Conservation (phyloP, 2,113 vertebrate species). For the Cariama cristata region DNA sequence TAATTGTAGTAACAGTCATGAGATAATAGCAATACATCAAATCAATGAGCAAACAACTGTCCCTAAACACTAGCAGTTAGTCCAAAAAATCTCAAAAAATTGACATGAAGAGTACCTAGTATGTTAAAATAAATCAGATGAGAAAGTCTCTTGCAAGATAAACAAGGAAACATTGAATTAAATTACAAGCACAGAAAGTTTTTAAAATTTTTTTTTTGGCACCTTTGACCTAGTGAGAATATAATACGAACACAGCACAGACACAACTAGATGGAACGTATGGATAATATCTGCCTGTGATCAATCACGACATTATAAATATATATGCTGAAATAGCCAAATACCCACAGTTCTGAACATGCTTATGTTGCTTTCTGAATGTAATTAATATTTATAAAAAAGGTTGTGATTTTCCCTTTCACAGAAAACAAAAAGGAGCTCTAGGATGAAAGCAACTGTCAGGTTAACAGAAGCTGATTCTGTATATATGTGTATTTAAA, state of each 20-base stretch:
- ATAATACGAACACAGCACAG: neutral
- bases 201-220: neutral
- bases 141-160: neutral
- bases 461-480: neutral
- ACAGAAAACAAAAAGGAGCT: no score
- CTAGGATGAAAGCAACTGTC: no score
- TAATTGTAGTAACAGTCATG: neutral
- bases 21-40: neutral
- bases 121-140: neutral
- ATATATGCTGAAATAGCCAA: neutral
- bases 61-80: neutral
- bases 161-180: neutral
- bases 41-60: neutral
- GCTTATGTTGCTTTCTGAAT: no score
- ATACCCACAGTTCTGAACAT: neutral
- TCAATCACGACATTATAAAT: neutral
- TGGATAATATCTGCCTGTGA: neutral
- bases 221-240: neutral
- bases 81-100: neutral
- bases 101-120: neutral
- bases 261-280: neutral
- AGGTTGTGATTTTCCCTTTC: no score
- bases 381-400: no score
- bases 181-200: neutral
- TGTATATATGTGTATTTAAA: neutral